Evolutionary conservation across 2,888 invertebrate species (phyloP).

Genomic region (Ferrisia virgata): DNA sequence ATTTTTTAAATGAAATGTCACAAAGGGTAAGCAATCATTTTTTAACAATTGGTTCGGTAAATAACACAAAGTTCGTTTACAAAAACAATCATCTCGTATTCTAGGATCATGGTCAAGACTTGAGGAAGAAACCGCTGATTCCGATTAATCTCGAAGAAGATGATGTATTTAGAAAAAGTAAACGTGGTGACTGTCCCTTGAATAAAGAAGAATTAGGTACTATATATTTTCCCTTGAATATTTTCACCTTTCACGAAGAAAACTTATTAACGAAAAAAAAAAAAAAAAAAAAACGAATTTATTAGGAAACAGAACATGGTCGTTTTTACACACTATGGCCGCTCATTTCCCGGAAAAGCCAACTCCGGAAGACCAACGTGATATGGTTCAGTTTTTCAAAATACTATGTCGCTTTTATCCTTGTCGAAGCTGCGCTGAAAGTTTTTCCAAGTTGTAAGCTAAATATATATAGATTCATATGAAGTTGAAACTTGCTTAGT

Average conservation of each 20-base stretch:
- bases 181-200: slow-evolving; percentile 67
- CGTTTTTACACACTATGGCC: slow-evolving; percentile 92
- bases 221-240: no score
- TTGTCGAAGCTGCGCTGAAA: slow-evolving; percentile 84
- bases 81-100: background rate
- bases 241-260: no score
- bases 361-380: slow-evolving; percentile 63
- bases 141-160: slow-evolving; percentile 1
- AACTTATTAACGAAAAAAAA: background rate
- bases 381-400: slow-evolving; percentile 78
- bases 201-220: slow-evolving; percentile 72
- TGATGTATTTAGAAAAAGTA: slow-evolving; percentile 17
- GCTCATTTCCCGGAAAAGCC: slow-evolving; percentile 89
- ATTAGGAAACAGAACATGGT: slow-evolving; percentile 77
- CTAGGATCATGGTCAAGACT: slow-evolving; percentile 1
- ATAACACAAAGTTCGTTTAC: background rate
- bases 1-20: slow-evolving; percentile 28
- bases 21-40: background rate
- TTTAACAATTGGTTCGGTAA: background rate
- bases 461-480: background rate
- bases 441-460: slow-evolving; percentile 78
- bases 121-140: slow-evolving; percentile 18
- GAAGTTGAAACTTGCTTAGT: background rate
- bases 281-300: background rate
- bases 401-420: slow-evolving; percentile 88